Conservation (phyloP, 2,113 vertebrate species). For the Porphyrio hochstetteri region DNA sequence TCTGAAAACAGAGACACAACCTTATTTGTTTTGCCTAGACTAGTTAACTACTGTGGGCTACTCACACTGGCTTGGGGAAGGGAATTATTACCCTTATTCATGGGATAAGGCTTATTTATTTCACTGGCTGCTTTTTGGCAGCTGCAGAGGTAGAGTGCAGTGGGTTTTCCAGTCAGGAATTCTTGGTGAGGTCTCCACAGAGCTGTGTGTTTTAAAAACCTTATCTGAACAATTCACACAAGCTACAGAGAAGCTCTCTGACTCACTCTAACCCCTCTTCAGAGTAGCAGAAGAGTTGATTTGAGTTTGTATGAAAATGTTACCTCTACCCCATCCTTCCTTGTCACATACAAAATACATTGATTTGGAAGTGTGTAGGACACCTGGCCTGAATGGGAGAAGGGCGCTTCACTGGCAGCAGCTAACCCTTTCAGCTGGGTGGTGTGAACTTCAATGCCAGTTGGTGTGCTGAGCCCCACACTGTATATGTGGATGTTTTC, state of each 20-base stretch:
- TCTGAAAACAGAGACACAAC: background rate
- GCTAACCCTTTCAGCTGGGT: background rate
- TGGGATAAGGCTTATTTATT: background rate
- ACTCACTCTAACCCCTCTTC: background rate
- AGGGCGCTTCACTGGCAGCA: background rate
- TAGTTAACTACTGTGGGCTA: background rate
- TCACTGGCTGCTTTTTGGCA: background rate
- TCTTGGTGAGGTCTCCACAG: background rate
- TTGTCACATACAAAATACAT: fast-evolving
- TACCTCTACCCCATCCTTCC: background rate
- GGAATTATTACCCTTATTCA: background rate
- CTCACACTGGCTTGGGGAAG: background rate
- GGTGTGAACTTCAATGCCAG: fast-evolving
- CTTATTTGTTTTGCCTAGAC: background rate
- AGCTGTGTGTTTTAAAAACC: background rate
- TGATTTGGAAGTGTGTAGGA: background rate
- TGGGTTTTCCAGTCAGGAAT: background rate
- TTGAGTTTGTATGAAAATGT: fast-evolving
- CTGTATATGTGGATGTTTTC: fast-evolving
- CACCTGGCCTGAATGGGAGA: background rate
- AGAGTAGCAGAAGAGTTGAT: background rate
- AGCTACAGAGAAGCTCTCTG: background rate
- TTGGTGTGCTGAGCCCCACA: background rate
- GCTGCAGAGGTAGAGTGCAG: background rate
- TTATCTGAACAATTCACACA: background rate